Evolutionary conservation across 1,140 invertebrate genomes (phyloP).

Genomic region (Pemphigus obesinymphae): DNA sequence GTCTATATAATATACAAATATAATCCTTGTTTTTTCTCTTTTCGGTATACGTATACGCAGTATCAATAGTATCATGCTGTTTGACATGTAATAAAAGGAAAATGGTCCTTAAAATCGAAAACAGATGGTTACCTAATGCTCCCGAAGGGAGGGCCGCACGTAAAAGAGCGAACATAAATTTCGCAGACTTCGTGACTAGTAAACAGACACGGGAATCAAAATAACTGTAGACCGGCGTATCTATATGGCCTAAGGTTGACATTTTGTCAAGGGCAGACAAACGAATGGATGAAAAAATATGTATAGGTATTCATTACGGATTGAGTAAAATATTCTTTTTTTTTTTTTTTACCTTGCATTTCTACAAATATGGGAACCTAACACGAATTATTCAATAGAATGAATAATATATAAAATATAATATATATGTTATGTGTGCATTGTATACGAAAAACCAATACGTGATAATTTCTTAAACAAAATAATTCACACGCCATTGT

Average conservation of each 20-base stretch:
- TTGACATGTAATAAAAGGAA: constrained; percentile 34
- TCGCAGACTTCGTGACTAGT: constrained; percentile 38
- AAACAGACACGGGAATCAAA: constrained; percentile 35
- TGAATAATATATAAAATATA: too few species aligned
- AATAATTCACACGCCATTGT: background rate
- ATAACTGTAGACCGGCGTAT: constrained; percentile 1
- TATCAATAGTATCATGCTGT: constrained; percentile 36
- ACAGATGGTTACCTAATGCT: constrained; percentile 34
- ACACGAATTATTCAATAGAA: background rate
- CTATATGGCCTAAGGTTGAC: constrained; percentile 18
- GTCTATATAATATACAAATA: too few species aligned
- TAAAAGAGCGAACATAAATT: constrained; percentile 2
- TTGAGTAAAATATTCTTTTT: background rate
- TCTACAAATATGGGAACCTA: background rate
- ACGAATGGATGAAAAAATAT: background rate
- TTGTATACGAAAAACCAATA: background rate
- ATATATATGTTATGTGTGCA: too few species aligned
- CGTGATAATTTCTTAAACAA: background rate
- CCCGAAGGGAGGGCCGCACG: background rate
- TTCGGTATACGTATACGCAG: constrained; percentile 2
- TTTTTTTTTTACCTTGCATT: background rate
- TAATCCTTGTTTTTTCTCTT: constrained; percentile 27
- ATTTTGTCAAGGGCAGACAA: constrained; percentile 34
- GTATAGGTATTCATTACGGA: background rate
- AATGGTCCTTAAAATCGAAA: constrained; percentile 4